Evolutionary conservation across 2,113 vertebrate species (phyloP).

Genomic region (Indicator maculatus): DNA sequence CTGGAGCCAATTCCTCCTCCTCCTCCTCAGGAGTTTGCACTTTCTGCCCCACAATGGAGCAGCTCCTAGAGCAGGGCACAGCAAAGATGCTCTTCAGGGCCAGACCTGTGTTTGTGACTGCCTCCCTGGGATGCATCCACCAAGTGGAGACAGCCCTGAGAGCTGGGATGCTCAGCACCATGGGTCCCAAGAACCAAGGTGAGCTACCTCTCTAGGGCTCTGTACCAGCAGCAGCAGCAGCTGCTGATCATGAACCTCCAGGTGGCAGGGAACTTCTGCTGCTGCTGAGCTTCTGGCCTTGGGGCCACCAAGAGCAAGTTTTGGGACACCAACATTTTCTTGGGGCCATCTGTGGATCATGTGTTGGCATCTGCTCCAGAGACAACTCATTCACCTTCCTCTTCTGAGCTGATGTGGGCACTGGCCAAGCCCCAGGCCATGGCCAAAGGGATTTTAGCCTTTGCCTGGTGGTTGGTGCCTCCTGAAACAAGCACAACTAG

Average conservation of each 20-base stretch:
- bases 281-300: not conserved
- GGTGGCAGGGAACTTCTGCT: not conserved
- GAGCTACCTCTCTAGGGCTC: not conserved
- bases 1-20: not conserved
- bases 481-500: not conserved
- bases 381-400: not conserved
- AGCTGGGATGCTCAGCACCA: not conserved
- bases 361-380: not conserved
- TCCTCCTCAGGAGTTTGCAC: not conserved
- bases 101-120: rapidly evolving
- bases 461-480: not conserved
- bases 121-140: not conserved
- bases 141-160: rapidly evolving
- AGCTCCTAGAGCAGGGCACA: not conserved
- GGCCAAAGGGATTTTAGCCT: not conserved
- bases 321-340: not conserved
- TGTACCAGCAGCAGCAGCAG: rapidly evolving
- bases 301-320: not conserved
- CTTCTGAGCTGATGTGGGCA: not conserved
- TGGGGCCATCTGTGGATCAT: not conserved
- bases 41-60: not conserved
- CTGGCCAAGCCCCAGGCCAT: not conserved
- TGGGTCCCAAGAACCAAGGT: not conserved
- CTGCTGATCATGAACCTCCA: rapidly evolving
- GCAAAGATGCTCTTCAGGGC: not conserved